Evolutionary conservation across 2,113 vertebrate species (phyloP).

Genomic region (Bungarus multicinctus): DNA sequence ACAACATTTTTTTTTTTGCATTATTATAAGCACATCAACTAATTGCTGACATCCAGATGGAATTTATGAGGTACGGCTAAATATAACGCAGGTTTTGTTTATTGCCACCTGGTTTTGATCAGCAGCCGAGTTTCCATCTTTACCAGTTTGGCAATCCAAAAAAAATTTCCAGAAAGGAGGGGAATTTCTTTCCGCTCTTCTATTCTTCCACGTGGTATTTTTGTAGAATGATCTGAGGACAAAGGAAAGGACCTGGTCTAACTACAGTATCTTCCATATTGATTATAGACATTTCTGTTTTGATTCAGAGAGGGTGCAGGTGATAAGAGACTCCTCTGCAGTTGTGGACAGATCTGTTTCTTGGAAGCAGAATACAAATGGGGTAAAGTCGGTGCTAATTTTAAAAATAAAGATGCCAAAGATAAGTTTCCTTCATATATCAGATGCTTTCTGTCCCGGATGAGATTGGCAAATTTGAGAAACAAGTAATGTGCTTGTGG

Average conservation of each 20-base stretch:
- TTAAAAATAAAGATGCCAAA: background rate
- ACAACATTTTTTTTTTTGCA: fast-evolving
- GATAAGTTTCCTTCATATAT: background rate
- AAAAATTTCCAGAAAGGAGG: background rate
- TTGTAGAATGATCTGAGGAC: background rate
- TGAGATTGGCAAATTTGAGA: background rate
- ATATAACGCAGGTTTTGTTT: background rate
- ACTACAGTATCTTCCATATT: background rate
- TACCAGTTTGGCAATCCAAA: background rate
- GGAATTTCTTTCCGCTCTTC: background rate
- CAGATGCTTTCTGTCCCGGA: background rate
- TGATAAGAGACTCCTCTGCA: background rate
- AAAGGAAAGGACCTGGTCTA: background rate
- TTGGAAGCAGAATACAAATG: background rate
- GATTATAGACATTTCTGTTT: background rate
- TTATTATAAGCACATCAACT: slow-evolving; percentile 2
- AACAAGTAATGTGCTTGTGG: background rate
- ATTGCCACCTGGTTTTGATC: background rate
- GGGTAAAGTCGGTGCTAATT: background rate
- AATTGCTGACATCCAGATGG: background rate
- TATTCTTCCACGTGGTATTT: background rate
- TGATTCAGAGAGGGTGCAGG: background rate
- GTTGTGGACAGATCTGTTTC: background rate
- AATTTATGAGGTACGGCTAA: background rate
- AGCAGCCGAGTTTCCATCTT: background rate